Base-by-base conservation (phyloP, 1,140 invertebrate genomes). In the Metaphire vulgaris region DNA sequence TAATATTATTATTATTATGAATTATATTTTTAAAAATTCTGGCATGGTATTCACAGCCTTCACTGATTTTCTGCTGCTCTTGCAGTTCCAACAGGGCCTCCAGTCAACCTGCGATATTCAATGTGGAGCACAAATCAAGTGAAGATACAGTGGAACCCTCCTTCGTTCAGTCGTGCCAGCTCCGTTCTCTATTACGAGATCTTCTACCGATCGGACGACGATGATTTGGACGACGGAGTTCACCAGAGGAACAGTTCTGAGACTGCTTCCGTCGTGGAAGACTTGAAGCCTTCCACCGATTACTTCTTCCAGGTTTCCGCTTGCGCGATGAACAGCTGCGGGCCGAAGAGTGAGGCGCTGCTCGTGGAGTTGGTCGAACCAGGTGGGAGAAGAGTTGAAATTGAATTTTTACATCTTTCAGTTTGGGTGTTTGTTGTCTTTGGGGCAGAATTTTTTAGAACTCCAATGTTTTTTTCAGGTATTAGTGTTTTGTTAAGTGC, bases 251-350 rank as follows among this genome's bases (percentile, higher is more conserved):
- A 95, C 81, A 93, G 92, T 16, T 93, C 93, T 1, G 85, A 89
- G 30, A 92, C 90, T 0, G 91, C 92, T 29, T 80, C 92, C 0
- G 94, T 98, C 0, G 95, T 99, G 80, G 92, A 91, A 6, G 92
- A 93, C 80, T 87, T 99, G 30, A 95, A 98, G 84, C 96, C 97
- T 87, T 94, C 96, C 82, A 95, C 94, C 0, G 94, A 98, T 83
- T 99, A 99, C 85, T 90, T 93, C 32, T 97, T 97, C 82, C 91
- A 94, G 83, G 92, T 99, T 0, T 90, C 92, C 80, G 95, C 96
- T 0, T 93, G 93, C 82, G 99, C 96, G 0, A 91, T 89, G 69
- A 90, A 92, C 84, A 96, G 96, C 0, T 88, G 91, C 2, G 96
- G 96, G 1, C 96, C 96, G 0, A 96, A 91, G 83, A 96, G 93